A percentile compares a stretch with the other conserved stretches of the same genome.
These are phyloP conservation scores for Rhagonycha fulva DNA, from an alignment of 2,888 invertebrate genomes.

Conservation along the genomic window DNA sequence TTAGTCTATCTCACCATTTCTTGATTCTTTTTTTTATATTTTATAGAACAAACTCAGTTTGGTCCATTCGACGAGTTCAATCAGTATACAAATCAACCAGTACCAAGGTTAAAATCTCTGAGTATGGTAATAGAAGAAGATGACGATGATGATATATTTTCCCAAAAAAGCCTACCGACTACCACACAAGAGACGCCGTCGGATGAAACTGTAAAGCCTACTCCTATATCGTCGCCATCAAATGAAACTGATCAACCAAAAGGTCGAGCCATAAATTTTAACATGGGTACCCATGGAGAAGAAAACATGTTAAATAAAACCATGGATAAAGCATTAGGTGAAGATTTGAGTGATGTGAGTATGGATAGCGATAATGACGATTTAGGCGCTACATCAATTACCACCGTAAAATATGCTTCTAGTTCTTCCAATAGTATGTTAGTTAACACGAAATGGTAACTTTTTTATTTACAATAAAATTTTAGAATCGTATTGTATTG, in stretches of 20 bases:
- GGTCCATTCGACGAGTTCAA: neutral
- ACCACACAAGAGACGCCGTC: neutral
- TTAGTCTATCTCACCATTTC: too few species aligned
- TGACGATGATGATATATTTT: slow-evolving; percentile 26
- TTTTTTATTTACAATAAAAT: neutral
- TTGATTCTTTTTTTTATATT: neutral
- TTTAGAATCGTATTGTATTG: slow-evolving; percentile 43
- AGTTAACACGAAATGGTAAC: neutral
- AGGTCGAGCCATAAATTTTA: slow-evolving; percentile 51
- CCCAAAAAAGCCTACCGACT: slow-evolving; percentile 5
- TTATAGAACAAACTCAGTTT: neutral
- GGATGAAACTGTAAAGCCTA: slow-evolving; percentile 1
- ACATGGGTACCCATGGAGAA: slow-evolving; percentile 40
- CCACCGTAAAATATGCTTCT: neutral
- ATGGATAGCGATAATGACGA: slow-evolving; percentile 69
- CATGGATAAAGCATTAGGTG: slow-evolving; percentile 39
- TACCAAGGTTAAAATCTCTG: slow-evolving; percentile 40
- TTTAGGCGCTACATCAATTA: slow-evolving; percentile 33
- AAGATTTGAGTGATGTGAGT: slow-evolving; percentile 79
- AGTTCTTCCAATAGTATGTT: neutral
- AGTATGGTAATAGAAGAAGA: slow-evolving; percentile 48
- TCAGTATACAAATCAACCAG: slow-evolving; percentile 37
- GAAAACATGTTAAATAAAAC: slow-evolving; percentile 42
- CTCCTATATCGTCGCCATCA: slow-evolving; percentile 5
- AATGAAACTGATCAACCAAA: slow-evolving; percentile 39